These are phyloP conservation scores for Oedothorax gibbosus DNA, from an alignment of 1,140 invertebrate species.

Conservation along the genomic window DNA sequence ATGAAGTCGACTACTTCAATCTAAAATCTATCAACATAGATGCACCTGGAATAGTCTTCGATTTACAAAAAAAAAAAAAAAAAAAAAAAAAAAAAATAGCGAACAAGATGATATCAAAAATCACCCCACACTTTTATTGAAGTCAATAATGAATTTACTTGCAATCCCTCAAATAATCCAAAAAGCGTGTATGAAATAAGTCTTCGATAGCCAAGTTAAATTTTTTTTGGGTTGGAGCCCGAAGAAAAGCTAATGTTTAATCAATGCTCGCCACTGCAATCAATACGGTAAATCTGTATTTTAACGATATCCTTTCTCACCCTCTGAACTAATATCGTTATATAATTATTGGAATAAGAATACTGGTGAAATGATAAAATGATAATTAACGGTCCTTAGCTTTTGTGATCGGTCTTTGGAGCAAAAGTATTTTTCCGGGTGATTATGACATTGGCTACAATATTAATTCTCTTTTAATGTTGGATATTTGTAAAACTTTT, in stretches of 20 bases:
- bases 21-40: slow-evolving; percentile 25
- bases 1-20: slow-evolving; percentile 36
- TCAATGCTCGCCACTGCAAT: slow-evolving; percentile 48
- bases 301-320: slow-evolving; percentile 58
- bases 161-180: slow-evolving; percentile 39
- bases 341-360: slow-evolving; percentile 59
- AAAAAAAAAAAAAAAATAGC: slow-evolving; percentile 15
- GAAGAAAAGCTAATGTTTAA: slow-evolving; percentile 59
- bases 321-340: slow-evolving; percentile 59
- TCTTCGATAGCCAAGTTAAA: slow-evolving; percentile 33
- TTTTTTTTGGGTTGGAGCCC: slow-evolving; percentile 5
- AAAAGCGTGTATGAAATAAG: slow-evolving; percentile 16
- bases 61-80: slow-evolving; percentile 17
- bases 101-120: slow-evolving; percentile 46
- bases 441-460: too few species aligned
- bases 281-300: slow-evolving; percentile 57
- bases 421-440: not conserved
- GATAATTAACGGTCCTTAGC: slow-evolving; percentile 49
- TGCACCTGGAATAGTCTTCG: slow-evolving; percentile 10
- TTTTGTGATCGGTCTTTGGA: not conserved
- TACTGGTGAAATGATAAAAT: slow-evolving; percentile 60
- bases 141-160: slow-evolving; percentile 58
- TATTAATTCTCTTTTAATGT: too few species aligned
- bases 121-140: slow-evolving; percentile 29
- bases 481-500: too few species aligned